Base-by-base conservation (phyloP, 2,888 invertebrate species). In the Drosophila kokeensis region DNA sequence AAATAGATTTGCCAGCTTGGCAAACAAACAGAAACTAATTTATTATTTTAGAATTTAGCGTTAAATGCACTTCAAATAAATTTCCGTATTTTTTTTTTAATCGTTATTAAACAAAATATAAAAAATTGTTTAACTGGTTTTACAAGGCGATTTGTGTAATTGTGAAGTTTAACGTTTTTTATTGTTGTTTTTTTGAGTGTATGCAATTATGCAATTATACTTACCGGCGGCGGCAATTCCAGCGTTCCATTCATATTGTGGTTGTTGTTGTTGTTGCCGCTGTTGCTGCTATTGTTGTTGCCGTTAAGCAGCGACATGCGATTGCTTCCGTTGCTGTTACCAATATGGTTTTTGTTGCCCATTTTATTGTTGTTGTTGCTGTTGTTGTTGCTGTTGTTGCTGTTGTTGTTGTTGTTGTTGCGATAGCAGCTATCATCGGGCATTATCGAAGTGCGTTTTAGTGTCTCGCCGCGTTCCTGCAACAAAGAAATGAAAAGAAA, bases 391-490 rank as follows among this genome's bases (percentile, higher is more conserved):
- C 55, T 78, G 59, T 69, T 83, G 66, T 67, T 84, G 69, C 73
- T 92, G 40, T 4, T 61, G 40, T 24, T 52, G 40, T 21, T 57
- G 40, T 10, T 57, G 30, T 21, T 57, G 21, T 91, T 90, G 40
- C 93, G 92, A 86, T 89, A 90, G 69, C 92, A 92, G 60, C 91
- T 91, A 69, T 92, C 92, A 79, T 93, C 92, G 69, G 91, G 91
- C 92, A 92, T 92, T 65, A 93, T 90, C 69, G 90, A 87, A 55
- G 93, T 92, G 68, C 92, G 92, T 18, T 90, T 91, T 32, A 93
- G 83, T 27, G 92, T 92, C 69, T 92, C 92, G 52, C 91, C 91
- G 50, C 93, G 91, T 65, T 93, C 93, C 93, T 93, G 73, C 7
- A 79, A 66, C 52, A 49, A 30, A n/a, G 27, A 32, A 50, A 10